Evolutionary conservation across 2,113 vertebrate species (phyloP), one percentile per base, ranked within the genome.

Genomic region (Vulpes lagopus): DNA sequence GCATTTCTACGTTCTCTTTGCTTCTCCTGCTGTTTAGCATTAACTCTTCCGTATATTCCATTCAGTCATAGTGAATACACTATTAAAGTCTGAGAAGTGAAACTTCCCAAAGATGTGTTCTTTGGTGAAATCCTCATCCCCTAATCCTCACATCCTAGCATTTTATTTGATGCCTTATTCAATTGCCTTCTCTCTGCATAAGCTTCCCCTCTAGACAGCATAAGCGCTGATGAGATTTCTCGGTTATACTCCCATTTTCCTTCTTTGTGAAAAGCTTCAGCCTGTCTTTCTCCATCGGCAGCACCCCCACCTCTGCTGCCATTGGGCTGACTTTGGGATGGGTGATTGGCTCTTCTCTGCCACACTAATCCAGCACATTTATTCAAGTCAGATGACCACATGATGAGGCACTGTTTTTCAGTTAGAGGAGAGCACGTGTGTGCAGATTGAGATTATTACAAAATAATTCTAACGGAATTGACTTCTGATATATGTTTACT

Each of bases 211-310:
- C 80, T 73, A 96, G 62, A 96, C 19, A 96, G 64, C 91, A 94
- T 93, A 97, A 97, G 83, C 78, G 97, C 87, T 98, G 97, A 97
- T 97, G 94, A 98, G 95, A 98, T 97, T 97, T 98, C 97, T 97
- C 4, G 0, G 87, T 98, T 98, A 85, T 78, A 81, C 55, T 95
- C 55, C 35, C 87, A 74, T 96, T 98, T 98, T 96, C 91, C 65
- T 98, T 93, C 95, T 95, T 97, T 96, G 90, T 96, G 96, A 97
- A 98, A 98, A 97, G 35, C 90, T 97, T 97, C 69, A 91, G 89
- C 83, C 87, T 79, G 94, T 94, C 32, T 94, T 95, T 92, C 55
- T 79, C 55, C 62, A 53, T 93, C 64, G 88, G 10, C 51, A 78
- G 30, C 38, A 65, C 9, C 76, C 71, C 19, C 19, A 30, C 11